phyloP scores from a whole-genome alignment of 1,140 invertebrate genomes.

The Atopsyche davidsoni region DNA sequence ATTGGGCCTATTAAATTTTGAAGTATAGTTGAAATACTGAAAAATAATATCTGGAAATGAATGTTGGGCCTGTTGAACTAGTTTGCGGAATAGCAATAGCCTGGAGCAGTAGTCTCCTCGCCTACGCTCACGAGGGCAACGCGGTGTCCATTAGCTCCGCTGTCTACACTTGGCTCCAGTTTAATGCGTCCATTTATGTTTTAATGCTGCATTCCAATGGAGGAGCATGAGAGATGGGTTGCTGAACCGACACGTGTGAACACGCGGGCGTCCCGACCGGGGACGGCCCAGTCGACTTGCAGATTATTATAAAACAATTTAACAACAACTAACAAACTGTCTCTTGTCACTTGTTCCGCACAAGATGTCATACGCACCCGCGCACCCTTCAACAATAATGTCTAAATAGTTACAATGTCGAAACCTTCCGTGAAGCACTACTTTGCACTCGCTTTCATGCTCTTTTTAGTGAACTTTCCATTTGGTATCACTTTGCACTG shows the following conservation, averaged over 20 bases:
- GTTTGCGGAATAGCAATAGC: too few relatives aligned
- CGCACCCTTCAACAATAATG: background rate
- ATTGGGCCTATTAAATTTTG: too few relatives aligned
- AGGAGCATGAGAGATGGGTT: slow-evolving; percentile 31
- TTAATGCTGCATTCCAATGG: slow-evolving; percentile 29
- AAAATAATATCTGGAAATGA: too few relatives aligned
- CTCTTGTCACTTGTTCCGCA: slow-evolving; percentile 1
- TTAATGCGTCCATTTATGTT: slow-evolving; percentile 22
- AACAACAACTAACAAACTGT: background rate
- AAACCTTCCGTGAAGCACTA: slow-evolving; percentile 10
- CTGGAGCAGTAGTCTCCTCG: too few relatives aligned
- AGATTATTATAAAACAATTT: background rate
- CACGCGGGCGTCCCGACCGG: slow-evolving; percentile 1
- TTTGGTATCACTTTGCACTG: too few relatives aligned
- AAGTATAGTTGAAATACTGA: too few relatives aligned
- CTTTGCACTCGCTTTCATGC: slow-evolving; percentile 28
- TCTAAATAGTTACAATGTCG: background rate
- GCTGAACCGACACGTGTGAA: slow-evolving; percentile 12
- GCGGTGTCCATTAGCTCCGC: too few relatives aligned
- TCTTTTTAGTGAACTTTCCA: too few relatives aligned
- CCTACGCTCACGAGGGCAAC: too few relatives aligned
- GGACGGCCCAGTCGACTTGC: slow-evolving; percentile 1
- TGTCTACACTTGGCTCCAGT: slow-evolving; percentile 14
- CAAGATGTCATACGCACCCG: background rate
- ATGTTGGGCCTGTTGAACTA: too few relatives aligned